Base-by-base conservation (phyloP, 2,797 vertebrate species). In the Alcedo quadribrachys region DNA sequence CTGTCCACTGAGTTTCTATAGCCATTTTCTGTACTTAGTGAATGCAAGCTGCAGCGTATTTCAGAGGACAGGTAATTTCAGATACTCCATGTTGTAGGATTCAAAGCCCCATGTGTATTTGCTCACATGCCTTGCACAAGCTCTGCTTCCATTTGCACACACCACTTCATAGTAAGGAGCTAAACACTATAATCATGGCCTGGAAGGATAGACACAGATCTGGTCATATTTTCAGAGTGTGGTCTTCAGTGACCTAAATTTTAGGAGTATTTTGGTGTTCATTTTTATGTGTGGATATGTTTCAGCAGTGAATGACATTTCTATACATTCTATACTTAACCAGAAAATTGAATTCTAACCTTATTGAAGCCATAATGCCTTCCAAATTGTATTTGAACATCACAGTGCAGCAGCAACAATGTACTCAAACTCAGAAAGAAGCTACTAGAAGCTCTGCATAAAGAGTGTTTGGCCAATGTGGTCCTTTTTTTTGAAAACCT, bases 401-500 rank as follows among this genome's bases (percentile, higher is more conserved):
- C 60, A 11, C 24, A 25, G 4, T 12, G 15, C 30, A 69, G 69
- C 79, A 82, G 20, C 48, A 58, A 1, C 19, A 27, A 46, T 2
- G 24, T 57, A 40, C 46, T 78, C 4, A 1, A 43, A n/a, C 22
- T 42, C 43, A 55, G 76, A 54, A 28, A 63, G 75, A 93, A 94
- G 57, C 71, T 6, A 1, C 68, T 55, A 8, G 70, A 82, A 91
- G 25, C 30, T 62, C 60, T 51, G 46, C 32, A 6, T 21, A 25
- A 70, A 60, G 61, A 62, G 2, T 8, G 2, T 61, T 74, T 85
- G 78, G 28, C 33, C 8, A 3, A 54, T n/a, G 32, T 74, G 54
- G 50, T 54, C 83, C 46, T 75, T 75, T 80, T 86, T 57, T 82
- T 92, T 83, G 79, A 85, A 94, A 55, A 13, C 27, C 78, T 91